These are phyloP conservation scores for Sinosuthora webbiana DNA, from an alignment of 2,113 vertebrate species.

Conservation along the genomic window DNA sequence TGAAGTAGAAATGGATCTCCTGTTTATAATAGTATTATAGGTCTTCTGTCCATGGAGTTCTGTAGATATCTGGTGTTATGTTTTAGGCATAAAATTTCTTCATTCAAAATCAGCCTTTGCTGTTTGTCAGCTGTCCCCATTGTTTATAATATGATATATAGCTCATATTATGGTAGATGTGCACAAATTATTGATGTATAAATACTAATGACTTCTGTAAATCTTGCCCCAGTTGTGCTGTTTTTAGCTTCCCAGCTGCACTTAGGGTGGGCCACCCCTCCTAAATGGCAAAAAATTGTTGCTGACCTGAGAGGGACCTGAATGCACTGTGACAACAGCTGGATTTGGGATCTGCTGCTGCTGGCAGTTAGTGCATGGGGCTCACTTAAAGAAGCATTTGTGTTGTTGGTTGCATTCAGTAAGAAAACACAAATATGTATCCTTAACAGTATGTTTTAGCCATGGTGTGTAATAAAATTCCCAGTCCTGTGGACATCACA, in stretches of 20 bases:
- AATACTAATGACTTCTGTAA: not conserved
- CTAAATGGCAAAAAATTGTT: not conserved
- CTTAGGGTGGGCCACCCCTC: not conserved
- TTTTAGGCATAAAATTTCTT: not conserved
- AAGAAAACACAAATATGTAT: not conserved
- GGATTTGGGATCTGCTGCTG: not conserved
- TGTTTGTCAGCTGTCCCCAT: not conserved
- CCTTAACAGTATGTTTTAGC: constrained; percentile 77
- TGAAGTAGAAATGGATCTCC: not conserved
- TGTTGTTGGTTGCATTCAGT: not conserved
- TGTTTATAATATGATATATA: not conserved
- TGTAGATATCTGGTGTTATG: not conserved
- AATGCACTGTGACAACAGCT: not conserved
- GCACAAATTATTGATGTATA: not conserved
- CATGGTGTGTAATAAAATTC: constrained; percentile 93
- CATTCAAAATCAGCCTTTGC: not conserved
- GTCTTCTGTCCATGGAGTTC: not conserved
- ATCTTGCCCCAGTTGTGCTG: not conserved
- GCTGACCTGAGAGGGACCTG: not conserved
- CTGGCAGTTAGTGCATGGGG: not conserved
- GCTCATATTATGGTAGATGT: not conserved
- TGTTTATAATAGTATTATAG: not conserved
- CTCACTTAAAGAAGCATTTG: not conserved
- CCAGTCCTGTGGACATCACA: constrained; percentile 86
- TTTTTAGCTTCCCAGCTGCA: not conserved